These are phyloP conservation scores for Tribolium freemani DNA, from an alignment of 2,888 invertebrate species.

Conservation along the genomic window DNA sequence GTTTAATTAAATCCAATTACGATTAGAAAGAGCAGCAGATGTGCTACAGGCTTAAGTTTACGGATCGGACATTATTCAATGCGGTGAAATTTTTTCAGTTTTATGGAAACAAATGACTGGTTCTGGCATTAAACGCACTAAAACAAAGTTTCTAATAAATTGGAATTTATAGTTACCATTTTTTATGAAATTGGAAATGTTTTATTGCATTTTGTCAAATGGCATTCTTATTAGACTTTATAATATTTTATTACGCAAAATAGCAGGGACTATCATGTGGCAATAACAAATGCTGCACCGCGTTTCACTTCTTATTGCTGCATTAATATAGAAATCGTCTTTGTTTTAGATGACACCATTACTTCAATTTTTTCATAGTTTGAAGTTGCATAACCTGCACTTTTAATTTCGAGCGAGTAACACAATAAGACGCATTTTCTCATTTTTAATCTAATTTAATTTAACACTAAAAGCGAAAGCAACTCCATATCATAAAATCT, in stretches of 20 bases:
- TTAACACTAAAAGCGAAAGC: neutral
- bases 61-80: neutral
- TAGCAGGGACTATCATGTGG: neutral
- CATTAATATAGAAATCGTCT: neutral
- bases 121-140: too few species aligned
- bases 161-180: too few species aligned
- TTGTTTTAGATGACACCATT: neutral
- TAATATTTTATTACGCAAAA: neutral
- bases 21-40: conserved; percentile 16
- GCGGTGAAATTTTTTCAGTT: neutral
- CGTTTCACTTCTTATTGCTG: neutral
- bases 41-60: neutral
- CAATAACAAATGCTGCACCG: neutral
- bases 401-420: too few species aligned
- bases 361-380: neutral
- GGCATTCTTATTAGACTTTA: neutral
- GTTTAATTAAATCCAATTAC: conserved; percentile 11
- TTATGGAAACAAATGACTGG: neutral
- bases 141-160: too few species aligned
- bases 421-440: too few species aligned
- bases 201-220: neutral
- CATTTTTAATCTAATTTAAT: too few species aligned
- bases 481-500: neutral
- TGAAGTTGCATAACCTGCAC: too few species aligned
- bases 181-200: neutral